These are phyloP conservation scores for Solea solea DNA, from an alignment of 2,113 vertebrate species.

Conservation along the genomic window DNA sequence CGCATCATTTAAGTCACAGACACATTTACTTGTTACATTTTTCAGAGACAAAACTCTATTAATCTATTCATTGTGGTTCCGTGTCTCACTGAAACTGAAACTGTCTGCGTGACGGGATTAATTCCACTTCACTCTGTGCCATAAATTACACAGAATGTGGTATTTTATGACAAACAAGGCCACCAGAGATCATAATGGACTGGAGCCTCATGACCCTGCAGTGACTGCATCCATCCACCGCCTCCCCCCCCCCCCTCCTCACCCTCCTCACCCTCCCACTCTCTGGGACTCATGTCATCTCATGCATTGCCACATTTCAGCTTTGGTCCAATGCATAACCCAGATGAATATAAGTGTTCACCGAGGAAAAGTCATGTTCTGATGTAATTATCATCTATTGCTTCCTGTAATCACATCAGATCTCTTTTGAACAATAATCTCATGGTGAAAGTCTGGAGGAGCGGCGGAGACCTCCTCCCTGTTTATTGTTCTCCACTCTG, in stretches of 20 bases:
- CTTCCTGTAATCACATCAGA: constrained; percentile 94
- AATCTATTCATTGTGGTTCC: too few species aligned
- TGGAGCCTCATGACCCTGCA: constrained; percentile 37
- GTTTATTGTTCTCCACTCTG: constrained; percentile 98
- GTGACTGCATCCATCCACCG: constrained; percentile 39
- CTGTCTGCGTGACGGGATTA: too few species aligned
- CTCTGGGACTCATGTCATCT: constrained; percentile 48
- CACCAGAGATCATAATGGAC: constrained; percentile 7
- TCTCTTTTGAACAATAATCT: constrained; percentile 93
- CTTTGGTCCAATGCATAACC: constrained; percentile 75
- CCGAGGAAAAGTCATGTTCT: constrained; percentile 85
- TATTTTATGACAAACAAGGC: background rate
- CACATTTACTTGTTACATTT: too few species aligned
- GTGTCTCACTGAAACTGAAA: too few species aligned
- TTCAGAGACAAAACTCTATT: too few species aligned
- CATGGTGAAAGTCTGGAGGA: constrained; percentile 88
- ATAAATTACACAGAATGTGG: too few species aligned
- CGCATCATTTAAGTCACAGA: too few species aligned
- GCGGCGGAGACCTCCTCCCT: constrained; percentile 84
- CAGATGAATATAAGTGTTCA: constrained; percentile 82
- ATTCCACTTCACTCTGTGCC: too few species aligned
- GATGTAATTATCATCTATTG: constrained; percentile 97
- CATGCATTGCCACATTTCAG: constrained; percentile 72
- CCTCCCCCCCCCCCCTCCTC: background rate
- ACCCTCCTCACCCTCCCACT: background rate